Evolutionary conservation across 2,113 vertebrate species (phyloP).

Genomic region (Neolamprologus ventralis): DNA sequence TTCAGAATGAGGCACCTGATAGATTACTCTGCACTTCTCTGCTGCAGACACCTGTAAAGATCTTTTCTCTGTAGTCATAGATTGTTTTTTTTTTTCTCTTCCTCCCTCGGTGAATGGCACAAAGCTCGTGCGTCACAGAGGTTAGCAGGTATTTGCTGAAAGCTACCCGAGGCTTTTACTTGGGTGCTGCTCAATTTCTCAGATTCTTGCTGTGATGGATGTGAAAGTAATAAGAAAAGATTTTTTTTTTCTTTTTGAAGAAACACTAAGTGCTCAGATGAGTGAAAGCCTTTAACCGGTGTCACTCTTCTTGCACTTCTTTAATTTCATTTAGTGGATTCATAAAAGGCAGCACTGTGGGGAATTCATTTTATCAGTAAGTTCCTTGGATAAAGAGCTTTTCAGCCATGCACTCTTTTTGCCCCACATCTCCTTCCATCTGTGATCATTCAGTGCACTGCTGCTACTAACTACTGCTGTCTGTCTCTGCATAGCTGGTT

Average conservation of each 20-base stretch:
- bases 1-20: background rate
- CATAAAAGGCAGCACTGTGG: background rate
- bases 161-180: conserved; percentile 16
- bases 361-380: background rate
- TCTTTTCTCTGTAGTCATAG: background rate
- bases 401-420: background rate
- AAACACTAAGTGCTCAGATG: background rate
- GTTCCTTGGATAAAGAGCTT: background rate
- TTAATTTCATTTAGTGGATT: background rate
- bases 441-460: background rate
- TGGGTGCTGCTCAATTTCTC: background rate
- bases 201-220: background rate
- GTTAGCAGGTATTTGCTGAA: conserved; percentile 15
- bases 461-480: background rate
- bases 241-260: background rate
- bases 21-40: background rate
- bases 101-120: background rate
- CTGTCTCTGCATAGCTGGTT: background rate
- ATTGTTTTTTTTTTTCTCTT: background rate
- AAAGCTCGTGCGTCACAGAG: conserved; percentile 14
- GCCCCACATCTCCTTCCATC: background rate
- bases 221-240: background rate
- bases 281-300: background rate
- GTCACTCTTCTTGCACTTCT: background rate
- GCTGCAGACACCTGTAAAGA: background rate